Evolutionary conservation across 1,140 invertebrate species (phyloP).

Genomic region (Grapholita molesta): DNA sequence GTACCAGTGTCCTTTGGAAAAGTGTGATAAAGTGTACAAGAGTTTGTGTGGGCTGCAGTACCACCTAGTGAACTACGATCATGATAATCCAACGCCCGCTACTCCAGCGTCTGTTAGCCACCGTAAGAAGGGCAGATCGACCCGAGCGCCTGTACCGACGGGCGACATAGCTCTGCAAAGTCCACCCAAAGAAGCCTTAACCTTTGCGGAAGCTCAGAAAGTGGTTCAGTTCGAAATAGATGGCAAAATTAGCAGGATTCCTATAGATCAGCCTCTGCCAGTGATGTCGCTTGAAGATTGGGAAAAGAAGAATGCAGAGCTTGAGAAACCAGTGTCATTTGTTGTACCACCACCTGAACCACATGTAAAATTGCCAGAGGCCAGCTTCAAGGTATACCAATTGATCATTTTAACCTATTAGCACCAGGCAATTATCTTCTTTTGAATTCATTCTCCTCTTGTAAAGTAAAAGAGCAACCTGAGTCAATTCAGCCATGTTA

Average conservation of each 20-base stretch:
- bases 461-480: no score
- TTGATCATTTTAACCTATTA: no score
- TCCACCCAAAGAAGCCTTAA: constrained; percentile 80
- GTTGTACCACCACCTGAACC: constrained; percentile 77
- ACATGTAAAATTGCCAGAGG: constrained; percentile 87
- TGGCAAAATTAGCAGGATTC: constrained; percentile 82
- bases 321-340: constrained; percentile 72
- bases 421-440: no score
- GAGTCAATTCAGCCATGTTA: no score
- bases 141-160: constrained; percentile 67
- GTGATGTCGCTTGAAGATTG: constrained; percentile 83
- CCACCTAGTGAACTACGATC: constrained; percentile 91
- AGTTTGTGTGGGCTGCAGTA: constrained; percentile 91
- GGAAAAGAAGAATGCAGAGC: constrained; percentile 79
- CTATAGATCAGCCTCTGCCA: constrained; percentile 81
- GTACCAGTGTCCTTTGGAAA: constrained; percentile 89
- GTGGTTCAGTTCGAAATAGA: constrained; percentile 92
- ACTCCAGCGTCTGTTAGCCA: constrained; percentile 71
- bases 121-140: constrained; percentile 76
- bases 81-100: constrained; percentile 82
- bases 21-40: constrained; percentile 92
- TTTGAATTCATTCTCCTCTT: no score
- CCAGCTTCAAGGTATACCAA: constrained; percentile 84
- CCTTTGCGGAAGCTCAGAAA: constrained; percentile 89
- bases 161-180: constrained; percentile 73